A percentile compares a stretch with the other conserved stretches of the same genome.
Evolutionary conservation across 2,888 invertebrate genomes (phyloP).

Genomic region (Chironomus riparius): DNA sequence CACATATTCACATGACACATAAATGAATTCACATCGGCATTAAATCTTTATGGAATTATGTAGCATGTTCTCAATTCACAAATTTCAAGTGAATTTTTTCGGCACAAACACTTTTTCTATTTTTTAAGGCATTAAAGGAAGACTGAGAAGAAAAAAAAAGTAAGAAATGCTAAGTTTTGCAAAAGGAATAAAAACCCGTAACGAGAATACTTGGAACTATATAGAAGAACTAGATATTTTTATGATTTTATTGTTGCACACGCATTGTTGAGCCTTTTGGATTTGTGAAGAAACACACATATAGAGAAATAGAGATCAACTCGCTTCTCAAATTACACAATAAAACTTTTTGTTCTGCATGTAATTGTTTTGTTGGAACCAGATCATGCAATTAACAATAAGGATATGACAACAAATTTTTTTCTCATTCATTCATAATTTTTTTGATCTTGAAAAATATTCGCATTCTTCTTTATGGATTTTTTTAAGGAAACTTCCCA

Average conservation of each 20-base stretch:
- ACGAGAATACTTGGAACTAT: neutral
- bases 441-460: neutral
- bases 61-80: neutral
- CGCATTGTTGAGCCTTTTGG: neutral
- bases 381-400: neutral
- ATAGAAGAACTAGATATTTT: neutral
- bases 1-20: conserved; percentile 8
- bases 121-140: neutral
- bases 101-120: neutral
- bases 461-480: neutral
- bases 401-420: neutral
- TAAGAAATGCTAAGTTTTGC: neutral
- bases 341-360: neutral
- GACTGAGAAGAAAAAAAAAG: neutral
- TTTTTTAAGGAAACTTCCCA: neutral
- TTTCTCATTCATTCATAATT: neutral
- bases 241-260: conserved; percentile 2
- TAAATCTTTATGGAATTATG: conserved; percentile 6
- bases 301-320: neutral
- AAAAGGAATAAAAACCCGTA: neutral
- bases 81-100: conserved; percentile 10
- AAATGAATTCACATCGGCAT: neutral
- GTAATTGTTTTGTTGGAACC: neutral
- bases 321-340: conserved; percentile 5
- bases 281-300: neutral